Percentiles rank a stretch among this genome's conserved stretches.
These are phyloP conservation scores for Sitta europaea DNA, from an alignment of 2,113 vertebrate genomes.

Conservation along the genomic window DNA sequence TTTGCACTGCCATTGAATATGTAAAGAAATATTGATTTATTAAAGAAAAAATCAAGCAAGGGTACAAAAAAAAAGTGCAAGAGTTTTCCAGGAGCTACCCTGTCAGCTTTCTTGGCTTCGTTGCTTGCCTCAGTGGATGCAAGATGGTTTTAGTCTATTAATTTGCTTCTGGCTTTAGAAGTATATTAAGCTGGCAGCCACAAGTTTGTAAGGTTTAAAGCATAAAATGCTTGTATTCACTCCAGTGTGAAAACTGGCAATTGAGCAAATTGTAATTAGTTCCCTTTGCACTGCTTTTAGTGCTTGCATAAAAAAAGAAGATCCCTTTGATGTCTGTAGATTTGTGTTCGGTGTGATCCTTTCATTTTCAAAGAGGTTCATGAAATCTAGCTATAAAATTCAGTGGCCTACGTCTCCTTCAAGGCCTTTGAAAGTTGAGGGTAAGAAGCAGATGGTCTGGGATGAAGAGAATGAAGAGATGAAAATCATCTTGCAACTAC, in stretches of 20 bases:
- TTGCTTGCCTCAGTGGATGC: not conserved
- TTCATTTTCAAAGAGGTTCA: conserved; percentile 56
- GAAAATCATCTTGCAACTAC: not conserved
- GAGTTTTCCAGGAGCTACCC: not conserved
- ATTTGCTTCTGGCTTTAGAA: conserved; percentile 25
- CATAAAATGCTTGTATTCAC: conserved; percentile 17
- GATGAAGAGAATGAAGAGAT: conserved; percentile 38
- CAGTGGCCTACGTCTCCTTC: not conserved
- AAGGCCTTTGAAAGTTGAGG: conserved; percentile 31
- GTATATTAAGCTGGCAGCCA: conserved; percentile 23
- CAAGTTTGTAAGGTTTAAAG: conserved; percentile 5
- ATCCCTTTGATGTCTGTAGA: conserved; percentile 59
- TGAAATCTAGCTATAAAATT: conserved; percentile 52
- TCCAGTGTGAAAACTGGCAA: conserved; percentile 47
- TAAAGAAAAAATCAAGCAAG: not conserved
- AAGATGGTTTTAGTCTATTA: not conserved
- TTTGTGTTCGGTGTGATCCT: conserved; percentile 7
- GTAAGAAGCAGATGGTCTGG: conserved; percentile 23
- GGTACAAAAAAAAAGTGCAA: not conserved
- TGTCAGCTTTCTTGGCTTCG: not conserved
- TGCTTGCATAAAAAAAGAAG: conserved; percentile 32
- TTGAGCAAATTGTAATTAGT: conserved; percentile 41
- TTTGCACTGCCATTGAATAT: not conserved
- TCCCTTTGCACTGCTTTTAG: conserved; percentile 50
- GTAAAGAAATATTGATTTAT: not conserved